Conservation (phyloP, 2,113 vertebrate genomes). For the Rhinichthys klamathensis region DNA sequence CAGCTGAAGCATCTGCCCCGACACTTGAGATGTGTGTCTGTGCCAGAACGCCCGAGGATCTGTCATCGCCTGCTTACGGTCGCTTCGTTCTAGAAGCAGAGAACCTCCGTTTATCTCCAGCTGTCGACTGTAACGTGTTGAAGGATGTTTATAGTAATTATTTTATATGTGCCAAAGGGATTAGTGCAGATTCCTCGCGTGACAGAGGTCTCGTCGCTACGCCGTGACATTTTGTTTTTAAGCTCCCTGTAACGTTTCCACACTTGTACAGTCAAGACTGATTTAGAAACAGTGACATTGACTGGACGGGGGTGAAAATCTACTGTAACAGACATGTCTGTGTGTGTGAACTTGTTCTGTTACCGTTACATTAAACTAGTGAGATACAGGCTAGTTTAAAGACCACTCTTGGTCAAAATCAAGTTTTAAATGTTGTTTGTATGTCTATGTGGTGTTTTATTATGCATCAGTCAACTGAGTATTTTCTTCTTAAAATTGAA, state of each 20-base stretch:
- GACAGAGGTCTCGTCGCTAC: neutral
- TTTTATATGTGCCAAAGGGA: conserved; percentile 10
- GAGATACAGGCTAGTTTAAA: neutral
- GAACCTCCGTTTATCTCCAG: neutral
- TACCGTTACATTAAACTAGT: neutral
- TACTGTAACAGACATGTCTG: neutral
- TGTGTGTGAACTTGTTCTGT: neutral
- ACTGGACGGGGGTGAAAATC: neutral
- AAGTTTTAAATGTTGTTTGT: no score
- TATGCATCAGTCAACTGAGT: no score
- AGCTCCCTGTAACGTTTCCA: neutral
- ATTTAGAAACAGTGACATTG: neutral
- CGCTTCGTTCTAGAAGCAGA: neutral
- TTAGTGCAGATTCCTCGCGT: neutral
- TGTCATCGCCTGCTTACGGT: conserved; percentile 26
- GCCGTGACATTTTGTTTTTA: conserved; percentile 2
- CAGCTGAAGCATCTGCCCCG: conserved; percentile 55
- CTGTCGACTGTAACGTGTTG: conserved; percentile 20
- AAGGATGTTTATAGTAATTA: conserved; percentile 15
- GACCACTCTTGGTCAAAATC: no score
- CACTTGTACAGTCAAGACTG: neutral
- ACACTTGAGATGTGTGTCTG: conserved; percentile 59
- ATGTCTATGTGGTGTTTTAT: no score
- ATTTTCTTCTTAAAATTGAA: no score
- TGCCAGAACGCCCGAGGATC: conserved; percentile 28